Conservation (phyloP, 2,888 invertebrate genomes). For the Petrolisthes cinctipes region DNA sequence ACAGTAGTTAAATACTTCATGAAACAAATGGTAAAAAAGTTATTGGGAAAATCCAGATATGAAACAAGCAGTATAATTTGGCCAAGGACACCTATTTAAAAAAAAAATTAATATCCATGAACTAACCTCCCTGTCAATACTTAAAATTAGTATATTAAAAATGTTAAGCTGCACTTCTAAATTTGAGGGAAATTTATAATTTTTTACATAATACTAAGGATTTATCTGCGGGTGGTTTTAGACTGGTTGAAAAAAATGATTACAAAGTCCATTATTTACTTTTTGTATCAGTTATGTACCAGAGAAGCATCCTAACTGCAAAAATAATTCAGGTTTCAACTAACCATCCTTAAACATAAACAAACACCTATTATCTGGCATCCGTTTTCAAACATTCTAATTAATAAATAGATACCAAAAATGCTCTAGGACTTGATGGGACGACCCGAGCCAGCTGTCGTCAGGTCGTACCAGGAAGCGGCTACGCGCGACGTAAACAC, state of each 20-base stretch:
- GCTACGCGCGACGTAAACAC: background rate
- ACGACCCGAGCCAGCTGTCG: background rate
- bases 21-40: conserved; percentile 42
- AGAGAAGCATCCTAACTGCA: background rate
- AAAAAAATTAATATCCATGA: background rate
- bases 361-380: conserved; percentile 16
- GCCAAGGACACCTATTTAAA: conserved; percentile 6
- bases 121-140: conserved; percentile 16
- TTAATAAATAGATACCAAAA: conserved; percentile 1
- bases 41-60: conserved; percentile 29
- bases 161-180: conserved; percentile 28
- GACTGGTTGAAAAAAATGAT: background rate
- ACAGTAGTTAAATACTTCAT: conserved; percentile 52
- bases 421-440: background rate
- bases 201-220: conserved; percentile 7
- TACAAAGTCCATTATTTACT: background rate
- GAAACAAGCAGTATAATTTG: conserved; percentile 18
- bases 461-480: background rate
- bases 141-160: conserved; percentile 19
- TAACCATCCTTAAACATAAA: conserved; percentile 28
- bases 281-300: background rate
- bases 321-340: background rate
- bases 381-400: background rate
- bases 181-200: conserved; percentile 3
- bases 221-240: background rate